phyloP scores from a whole-genome alignment of 92 coral and sea anemone genomes.

The Porites lobata region DNA sequence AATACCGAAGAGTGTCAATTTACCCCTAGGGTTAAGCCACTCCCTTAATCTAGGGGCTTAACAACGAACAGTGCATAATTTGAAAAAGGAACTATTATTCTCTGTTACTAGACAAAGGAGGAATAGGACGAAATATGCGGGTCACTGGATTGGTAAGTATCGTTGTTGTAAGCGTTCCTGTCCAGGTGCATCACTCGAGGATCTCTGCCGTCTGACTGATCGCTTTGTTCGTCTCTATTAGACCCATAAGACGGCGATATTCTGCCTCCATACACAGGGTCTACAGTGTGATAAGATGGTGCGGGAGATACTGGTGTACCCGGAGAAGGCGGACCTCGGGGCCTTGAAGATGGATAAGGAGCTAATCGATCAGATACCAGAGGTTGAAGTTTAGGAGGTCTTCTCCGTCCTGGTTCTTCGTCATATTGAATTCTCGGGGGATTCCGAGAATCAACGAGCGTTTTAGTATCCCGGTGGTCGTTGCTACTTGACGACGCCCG shows the following conservation, averaged over 20 bases:
- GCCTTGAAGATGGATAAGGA: constrained; percentile 41
- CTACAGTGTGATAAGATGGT: constrained; percentile 85
- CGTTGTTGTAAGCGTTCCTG: constrained; percentile 16
- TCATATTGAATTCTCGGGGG: constrained; percentile 67
- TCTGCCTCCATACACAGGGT: constrained; percentile 25
- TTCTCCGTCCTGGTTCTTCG: constrained; percentile 83
- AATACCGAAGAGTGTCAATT: too few relatives aligned
- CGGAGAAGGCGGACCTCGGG: constrained; percentile 40
- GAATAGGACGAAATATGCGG: constrained; percentile 54
- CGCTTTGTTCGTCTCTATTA: constrained; percentile 11
- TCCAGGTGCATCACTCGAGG: constrained; percentile 34
- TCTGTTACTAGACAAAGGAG: constrained; percentile 25
- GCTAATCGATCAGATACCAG: constrained; percentile 45
- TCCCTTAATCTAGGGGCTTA: too few relatives aligned
- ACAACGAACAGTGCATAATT: not conserved
- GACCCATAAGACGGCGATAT: constrained; percentile 33
- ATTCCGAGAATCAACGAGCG: constrained; percentile 22
- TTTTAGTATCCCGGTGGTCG: constrained; percentile 79
- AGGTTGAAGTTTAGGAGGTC: constrained; percentile 72
- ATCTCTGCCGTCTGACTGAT: constrained; percentile 33
- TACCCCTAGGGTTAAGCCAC: not conserved
- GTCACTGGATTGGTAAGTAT: constrained; percentile 29
- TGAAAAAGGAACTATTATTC: not conserved
- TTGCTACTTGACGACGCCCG: constrained; percentile 83
- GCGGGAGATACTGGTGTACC: constrained; percentile 89